A percentile compares a stretch with the other conserved stretches of the same genome.
Conservation (phyloP, 2,797 vertebrate species). For the Hydrocynus forskahlii region DNA sequence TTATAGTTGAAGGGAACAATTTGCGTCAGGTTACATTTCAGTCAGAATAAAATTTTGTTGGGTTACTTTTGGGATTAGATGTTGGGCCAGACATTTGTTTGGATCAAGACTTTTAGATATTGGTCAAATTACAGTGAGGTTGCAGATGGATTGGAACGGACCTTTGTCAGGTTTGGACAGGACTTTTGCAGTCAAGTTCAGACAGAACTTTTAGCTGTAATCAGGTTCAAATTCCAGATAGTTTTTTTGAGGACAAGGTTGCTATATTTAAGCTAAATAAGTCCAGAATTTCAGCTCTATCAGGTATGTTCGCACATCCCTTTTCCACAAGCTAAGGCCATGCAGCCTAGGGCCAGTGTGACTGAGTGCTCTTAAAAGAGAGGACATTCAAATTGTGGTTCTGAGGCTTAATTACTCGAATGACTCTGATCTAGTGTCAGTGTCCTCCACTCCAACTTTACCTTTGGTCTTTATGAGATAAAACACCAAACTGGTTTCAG, state of each 20-base stretch:
- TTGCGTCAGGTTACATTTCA: too few relatives aligned
- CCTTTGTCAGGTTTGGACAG: not conserved
- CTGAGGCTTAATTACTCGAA: not conserved
- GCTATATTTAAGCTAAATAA: too few relatives aligned
- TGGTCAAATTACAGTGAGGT: not conserved
- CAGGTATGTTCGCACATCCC: not conserved
- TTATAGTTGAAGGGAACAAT: too few relatives aligned
- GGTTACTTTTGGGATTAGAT: too few relatives aligned
- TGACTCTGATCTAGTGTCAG: not conserved
- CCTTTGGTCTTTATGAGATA: not conserved
- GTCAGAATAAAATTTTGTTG: too few relatives aligned
- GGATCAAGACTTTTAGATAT: too few relatives aligned
- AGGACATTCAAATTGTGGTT: not conserved
- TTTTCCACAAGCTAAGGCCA: not conserved
- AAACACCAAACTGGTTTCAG: constrained; percentile 2
- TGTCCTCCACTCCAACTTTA: not conserved
- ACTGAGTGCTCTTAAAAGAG: not conserved
- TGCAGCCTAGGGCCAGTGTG: not conserved
- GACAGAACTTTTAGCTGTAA: not conserved
- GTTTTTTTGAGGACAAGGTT: not conserved
- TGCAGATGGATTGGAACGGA: not conserved
- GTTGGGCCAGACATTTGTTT: too few relatives aligned
- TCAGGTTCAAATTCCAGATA: not conserved
- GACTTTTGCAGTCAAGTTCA: not conserved
- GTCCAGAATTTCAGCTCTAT: not conserved